Evolutionary conservation across 2,888 invertebrate species (phyloP).

Genomic region (Euplagia quadripunctaria): DNA sequence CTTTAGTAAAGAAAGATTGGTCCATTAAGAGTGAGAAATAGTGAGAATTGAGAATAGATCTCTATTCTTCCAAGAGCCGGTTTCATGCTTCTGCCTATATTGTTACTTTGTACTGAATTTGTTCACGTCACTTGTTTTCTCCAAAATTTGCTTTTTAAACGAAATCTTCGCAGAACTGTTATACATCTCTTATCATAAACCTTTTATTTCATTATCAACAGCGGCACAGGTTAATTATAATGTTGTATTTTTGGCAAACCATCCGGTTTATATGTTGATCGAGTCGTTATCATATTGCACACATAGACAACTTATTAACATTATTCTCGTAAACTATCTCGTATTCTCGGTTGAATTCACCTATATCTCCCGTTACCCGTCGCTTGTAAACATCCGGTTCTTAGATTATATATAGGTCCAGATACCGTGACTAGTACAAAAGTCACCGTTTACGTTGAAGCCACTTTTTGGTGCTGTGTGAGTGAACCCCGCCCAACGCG

Average conservation of each 20-base stretch:
- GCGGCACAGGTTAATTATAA: neutral
- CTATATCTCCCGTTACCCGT: constrained; percentile 50
- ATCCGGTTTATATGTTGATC: constrained; percentile 4
- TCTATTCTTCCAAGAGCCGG: too few species aligned
- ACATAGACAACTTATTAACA: constrained; percentile 10
- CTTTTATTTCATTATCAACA: neutral
- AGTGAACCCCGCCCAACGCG: too few species aligned
- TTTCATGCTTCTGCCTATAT: neutral
- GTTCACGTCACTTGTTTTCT: neutral
- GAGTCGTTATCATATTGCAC: constrained; percentile 9
- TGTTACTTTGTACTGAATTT: neutral
- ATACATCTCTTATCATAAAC: neutral
- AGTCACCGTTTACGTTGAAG: too few species aligned
- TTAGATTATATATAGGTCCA: too few species aligned
- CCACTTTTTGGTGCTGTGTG: too few species aligned
- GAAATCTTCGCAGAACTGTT: neutral
- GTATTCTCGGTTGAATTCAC: constrained; percentile 26
- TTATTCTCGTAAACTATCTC: constrained; percentile 23
- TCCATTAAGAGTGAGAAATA: neutral
- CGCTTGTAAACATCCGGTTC: constrained; percentile 63
- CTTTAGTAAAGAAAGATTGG: neutral
- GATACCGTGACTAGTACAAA: too few species aligned
- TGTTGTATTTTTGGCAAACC: neutral
- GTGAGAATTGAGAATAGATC: neutral
- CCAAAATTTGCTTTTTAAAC: neutral